Evolutionary conservation across 2,888 invertebrate genomes (phyloP), one percentile per base, ranked within the genome.

Genomic region (Lampropteryx suffumata): DNA sequence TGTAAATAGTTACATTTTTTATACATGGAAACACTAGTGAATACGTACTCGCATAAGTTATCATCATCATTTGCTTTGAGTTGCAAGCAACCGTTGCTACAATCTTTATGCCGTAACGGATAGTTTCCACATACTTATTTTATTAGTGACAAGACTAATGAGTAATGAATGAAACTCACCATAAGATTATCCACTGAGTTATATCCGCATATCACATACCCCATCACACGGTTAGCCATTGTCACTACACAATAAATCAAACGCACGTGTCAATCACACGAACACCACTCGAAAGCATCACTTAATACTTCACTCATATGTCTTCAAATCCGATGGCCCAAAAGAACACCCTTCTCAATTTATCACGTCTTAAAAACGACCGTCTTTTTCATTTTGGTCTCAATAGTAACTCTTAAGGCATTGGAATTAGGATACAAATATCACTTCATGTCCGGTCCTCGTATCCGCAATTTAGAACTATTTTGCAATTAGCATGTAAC

Each of bases 151-250:
- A 26, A 33, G 26, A 24, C 26, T 21, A 27, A 42, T 32, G 24
- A 41, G 32, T 21, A 27, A 42, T 32, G 24, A 41, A 41, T 36
- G 24, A 33, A 35, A 79, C 87, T 91, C 74, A 92, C 92, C 92
- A 90, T 68, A 32, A 90, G 68, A 79, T 91, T 91, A 69, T 92
- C 92, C 62, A 92, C 91, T 46, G 92, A 92, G 65, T 90, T 90
- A 66, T 92, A 91, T 58, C 92, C 92, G 79, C 92, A 92, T 66
- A 91, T 90, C 51, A 91, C 91, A 64, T 92, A 91, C 62, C 92
- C 92, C 84, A 92, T 84, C 69, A 91, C 84, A 59, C 81, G 76
- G 65, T 86, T 90, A 51, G 91, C 86, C 91, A 91, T 91, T 30
- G 30, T 57, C 66, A 68, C 67, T 48, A 58, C 57, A 67, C 57